Percentiles rank a stretch among this genome's conserved stretches.
Evolutionary conservation across 2,797 vertebrate species (phyloP).

Genomic region (Philypnodon macrostomus): DNA sequence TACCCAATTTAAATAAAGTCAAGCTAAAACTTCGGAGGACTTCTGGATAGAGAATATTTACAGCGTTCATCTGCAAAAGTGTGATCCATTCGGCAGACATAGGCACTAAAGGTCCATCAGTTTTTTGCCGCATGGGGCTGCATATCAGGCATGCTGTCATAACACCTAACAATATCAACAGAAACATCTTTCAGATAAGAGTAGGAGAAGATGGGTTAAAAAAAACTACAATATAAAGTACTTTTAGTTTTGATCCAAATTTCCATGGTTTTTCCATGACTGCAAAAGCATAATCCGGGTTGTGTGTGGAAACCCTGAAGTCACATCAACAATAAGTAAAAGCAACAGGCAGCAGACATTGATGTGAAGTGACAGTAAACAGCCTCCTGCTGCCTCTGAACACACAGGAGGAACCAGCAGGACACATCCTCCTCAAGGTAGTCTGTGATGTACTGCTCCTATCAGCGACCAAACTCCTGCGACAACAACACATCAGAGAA

Average conservation of each 20-base stretch:
- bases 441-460: constrained; percentile 1
- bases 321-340: constrained; percentile 6
- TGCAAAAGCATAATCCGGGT: neutral
- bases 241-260: neutral
- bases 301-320: neutral
- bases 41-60: no score
- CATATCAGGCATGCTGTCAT: no score
- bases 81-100: no score
- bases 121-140: no score
- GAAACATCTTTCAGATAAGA: no score
- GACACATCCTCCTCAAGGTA: constrained; percentile 8
- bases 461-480: neutral
- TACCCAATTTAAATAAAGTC: no score
- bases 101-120: no score
- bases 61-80: no score
- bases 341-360: constrained; percentile 4
- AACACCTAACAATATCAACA: no score
- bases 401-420: constrained; percentile 1
- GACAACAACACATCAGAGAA: neutral
- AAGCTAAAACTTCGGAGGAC: no score
- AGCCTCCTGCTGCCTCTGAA: constrained; percentile 9
- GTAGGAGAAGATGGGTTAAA: no score
- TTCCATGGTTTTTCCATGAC: neutral
- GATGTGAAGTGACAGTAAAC: constrained; percentile 22
- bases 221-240: no score